These are phyloP conservation scores for Lamprologus tigripictilis DNA, from an alignment of 2,113 vertebrate genomes.

Conservation along the genomic window DNA sequence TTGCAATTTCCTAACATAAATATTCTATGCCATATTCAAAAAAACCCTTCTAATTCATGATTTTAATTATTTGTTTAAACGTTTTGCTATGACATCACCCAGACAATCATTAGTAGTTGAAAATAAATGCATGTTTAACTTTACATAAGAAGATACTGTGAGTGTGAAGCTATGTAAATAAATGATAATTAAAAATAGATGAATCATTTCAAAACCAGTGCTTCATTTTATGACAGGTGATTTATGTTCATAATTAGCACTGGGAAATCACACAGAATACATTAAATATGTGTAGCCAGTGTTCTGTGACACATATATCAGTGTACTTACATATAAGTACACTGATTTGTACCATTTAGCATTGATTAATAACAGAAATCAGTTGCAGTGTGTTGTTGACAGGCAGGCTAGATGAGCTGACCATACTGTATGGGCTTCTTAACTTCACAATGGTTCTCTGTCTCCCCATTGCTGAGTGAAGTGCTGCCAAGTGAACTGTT, in stretches of 20 bases:
- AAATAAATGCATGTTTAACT: not conserved
- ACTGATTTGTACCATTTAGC: not conserved
- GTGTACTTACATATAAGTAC: not conserved
- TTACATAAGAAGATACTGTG: not conserved
- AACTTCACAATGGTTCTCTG: not conserved
- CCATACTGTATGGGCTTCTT: not conserved
- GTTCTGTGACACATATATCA: not conserved
- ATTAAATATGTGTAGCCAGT: not conserved
- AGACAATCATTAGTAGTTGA: not conserved
- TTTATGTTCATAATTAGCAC: not conserved
- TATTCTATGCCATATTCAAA: not conserved
- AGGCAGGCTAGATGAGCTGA: not conserved
- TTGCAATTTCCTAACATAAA: not conserved
- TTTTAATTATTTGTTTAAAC: not conserved
- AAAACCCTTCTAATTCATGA: not conserved
- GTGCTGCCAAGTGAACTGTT: slow-evolving; percentile 59
- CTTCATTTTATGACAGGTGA: not conserved
- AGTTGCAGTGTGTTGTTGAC: not conserved
- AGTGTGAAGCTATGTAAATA: not conserved
- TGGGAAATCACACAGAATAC: not conserved
- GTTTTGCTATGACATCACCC: not conserved
- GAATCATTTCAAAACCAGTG: not conserved
- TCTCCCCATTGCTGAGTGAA: slow-evolving; percentile 39
- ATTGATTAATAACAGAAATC: not conserved
- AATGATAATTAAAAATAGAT: not conserved